A percentile compares a stretch with the other conserved stretches of the same genome.
These are phyloP conservation scores for Mycteria americana DNA, from an alignment of 2,797 vertebrate species.

Conservation along the genomic window DNA sequence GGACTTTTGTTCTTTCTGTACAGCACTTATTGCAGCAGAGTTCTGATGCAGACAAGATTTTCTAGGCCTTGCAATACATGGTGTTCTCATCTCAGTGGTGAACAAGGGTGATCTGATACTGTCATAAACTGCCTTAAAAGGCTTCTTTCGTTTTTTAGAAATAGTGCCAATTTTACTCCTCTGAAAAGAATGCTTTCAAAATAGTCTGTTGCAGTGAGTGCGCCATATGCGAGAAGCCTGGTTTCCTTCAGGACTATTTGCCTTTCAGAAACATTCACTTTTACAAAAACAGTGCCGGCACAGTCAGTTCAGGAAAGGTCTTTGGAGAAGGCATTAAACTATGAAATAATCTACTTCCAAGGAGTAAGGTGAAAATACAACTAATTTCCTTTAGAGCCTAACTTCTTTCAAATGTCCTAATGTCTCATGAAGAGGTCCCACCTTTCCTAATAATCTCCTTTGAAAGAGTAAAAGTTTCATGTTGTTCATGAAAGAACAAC, in stretches of 20 bases:
- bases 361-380: background rate
- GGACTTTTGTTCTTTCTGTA: background rate
- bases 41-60: background rate
- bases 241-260: background rate
- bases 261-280: background rate
- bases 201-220: background rate
- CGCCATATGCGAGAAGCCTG: background rate
- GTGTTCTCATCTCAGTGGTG: background rate
- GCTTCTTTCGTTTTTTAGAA: background rate
- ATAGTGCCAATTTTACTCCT: background rate
- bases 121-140: background rate
- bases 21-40: background rate
- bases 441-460: background rate
- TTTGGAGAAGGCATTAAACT: background rate
- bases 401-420: background rate
- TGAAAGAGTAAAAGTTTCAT: background rate
- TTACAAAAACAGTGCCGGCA: background rate
- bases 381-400: background rate
- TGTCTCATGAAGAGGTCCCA: background rate
- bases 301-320: background rate
- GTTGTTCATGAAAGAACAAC: background rate
- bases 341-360: background rate
- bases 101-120: background rate
- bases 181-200: constrained; percentile 6
- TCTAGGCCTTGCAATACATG: background rate